Base-by-base conservation (phyloP, 2,113 vertebrate genomes). In the Centrocercus urophasianus region DNA sequence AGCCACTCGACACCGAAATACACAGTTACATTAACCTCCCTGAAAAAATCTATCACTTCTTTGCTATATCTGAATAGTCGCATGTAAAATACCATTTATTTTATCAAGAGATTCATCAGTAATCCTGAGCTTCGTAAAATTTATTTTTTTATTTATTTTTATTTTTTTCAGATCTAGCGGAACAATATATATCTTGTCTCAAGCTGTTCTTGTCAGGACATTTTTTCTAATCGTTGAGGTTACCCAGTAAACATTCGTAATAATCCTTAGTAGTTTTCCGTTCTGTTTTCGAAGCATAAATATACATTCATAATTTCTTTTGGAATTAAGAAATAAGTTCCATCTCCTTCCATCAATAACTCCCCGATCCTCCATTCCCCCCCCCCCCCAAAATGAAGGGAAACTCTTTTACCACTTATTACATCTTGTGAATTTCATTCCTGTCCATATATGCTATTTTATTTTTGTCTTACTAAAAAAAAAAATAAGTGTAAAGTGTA, bases 381-480 rank as follows among this genome's bases (percentile, higher is more conserved):
- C 36, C 18, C 18, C 22, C 6, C 22, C 20, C 17, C 28, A 15
- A 6, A 30, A 10, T 30, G 52, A 30, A 30, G 27, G 52, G 8
- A 56, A 42, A 17, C 45, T 45, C 17, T 3, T 50, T 2, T 17
- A 64, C 19, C 20, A 36, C 2, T 76, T 52, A 3, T 20, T 75
- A 15, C 10, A 15, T 1, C 13, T 0, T 0, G 30, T 38, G 8
- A 21, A 63, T 52, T 47, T 59, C 1, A 28, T 34, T 63, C 77
- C 50, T 65, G 13, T 2, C 8, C 56, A 28, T 3, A 4, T 30
- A 38, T 40, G 9, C 20, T 18, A 25, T 8, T 40, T 19, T 11
- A 50, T 2, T 0, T 2, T 36, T 54, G 54, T 32, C 9, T 27
- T 48, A 10, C 70, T 88, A 50, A 52, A 32, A 14, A 63, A 5